Evolutionary conservation across 2,888 invertebrate species (phyloP).

Genomic region (Invenusta paracnida): DNA sequence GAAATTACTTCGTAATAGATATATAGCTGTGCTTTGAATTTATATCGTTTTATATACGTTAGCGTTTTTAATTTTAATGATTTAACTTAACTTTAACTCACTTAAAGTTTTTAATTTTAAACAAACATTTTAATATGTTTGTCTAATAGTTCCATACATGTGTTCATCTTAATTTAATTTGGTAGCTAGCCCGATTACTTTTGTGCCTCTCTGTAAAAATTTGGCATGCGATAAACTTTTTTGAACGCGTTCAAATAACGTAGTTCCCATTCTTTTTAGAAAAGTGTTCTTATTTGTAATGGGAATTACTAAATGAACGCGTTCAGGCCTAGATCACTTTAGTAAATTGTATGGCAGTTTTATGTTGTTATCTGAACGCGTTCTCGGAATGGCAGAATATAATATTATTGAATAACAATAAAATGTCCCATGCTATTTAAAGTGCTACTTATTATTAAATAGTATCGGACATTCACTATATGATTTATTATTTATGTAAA

Average conservation of each 20-base stretch:
- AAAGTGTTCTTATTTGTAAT: not conserved
- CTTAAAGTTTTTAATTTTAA: not conserved
- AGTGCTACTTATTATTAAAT: not conserved
- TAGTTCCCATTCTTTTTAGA: not conserved
- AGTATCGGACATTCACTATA: not conserved
- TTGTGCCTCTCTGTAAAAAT: too few relatives aligned
- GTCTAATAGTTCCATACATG: not conserved
- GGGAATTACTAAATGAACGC: not conserved
- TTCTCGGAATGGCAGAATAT: not conserved
- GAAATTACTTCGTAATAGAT: not conserved
- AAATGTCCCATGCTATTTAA: not conserved
- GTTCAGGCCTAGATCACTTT: not conserved
- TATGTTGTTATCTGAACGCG: not conserved
- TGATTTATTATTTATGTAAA: not conserved
- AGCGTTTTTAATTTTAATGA: not conserved
- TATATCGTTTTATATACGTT: not conserved
- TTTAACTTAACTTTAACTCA: not conserved
- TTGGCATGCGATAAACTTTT: not conserved
- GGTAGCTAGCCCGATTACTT: too few relatives aligned
- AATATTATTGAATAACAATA: not conserved
- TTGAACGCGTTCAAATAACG: not conserved
- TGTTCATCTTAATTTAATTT: too few relatives aligned
- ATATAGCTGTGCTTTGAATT: not conserved
- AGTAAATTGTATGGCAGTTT: not conserved
- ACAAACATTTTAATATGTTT: not conserved